Percentiles rank a stretch among this genome's conserved stretches.
phyloP scores from a whole-genome alignment of 2,113 vertebrate species.

The Centropus unirufus region DNA sequence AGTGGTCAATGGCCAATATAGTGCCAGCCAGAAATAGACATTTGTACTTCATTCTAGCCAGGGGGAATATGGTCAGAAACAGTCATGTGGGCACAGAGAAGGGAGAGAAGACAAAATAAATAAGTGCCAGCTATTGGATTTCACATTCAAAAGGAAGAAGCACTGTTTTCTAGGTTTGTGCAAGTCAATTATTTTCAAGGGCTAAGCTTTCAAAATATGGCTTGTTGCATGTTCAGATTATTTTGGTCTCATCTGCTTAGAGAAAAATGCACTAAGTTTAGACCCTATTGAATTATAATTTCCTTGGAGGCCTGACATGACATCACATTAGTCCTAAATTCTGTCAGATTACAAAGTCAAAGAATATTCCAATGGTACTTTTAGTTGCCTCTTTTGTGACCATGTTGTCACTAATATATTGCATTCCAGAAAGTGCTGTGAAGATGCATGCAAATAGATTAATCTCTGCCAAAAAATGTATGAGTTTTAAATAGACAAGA shows the following conservation, averaged over 20 bases:
- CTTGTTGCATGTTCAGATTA: not conserved
- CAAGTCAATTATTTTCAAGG: not conserved
- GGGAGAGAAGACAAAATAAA: not conserved
- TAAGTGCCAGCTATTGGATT: rapidly evolving
- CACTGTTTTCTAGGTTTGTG: not conserved
- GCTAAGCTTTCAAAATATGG: not conserved
- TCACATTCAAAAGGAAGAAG: not conserved
- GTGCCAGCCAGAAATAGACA: not conserved
- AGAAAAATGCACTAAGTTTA: not conserved
- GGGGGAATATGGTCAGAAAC: not conserved
- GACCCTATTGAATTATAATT: not conserved
- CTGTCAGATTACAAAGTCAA: not conserved
- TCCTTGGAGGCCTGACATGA: not conserved
- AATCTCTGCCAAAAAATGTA: not conserved
- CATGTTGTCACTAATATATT: not conserved
- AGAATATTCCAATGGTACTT: not conserved
- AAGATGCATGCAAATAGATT: not conserved
- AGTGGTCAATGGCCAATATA: not conserved
- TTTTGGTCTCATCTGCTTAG: not conserved
- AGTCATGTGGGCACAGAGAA: not conserved
- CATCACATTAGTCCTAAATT: not conserved
- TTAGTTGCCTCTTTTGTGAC: not conserved
- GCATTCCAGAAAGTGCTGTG: not conserved
- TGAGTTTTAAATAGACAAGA: not conserved
- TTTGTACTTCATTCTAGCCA: not conserved